Base-by-base conservation (phyloP, 2,888 invertebrate species). In the Stegophylla sp. region DNA sequence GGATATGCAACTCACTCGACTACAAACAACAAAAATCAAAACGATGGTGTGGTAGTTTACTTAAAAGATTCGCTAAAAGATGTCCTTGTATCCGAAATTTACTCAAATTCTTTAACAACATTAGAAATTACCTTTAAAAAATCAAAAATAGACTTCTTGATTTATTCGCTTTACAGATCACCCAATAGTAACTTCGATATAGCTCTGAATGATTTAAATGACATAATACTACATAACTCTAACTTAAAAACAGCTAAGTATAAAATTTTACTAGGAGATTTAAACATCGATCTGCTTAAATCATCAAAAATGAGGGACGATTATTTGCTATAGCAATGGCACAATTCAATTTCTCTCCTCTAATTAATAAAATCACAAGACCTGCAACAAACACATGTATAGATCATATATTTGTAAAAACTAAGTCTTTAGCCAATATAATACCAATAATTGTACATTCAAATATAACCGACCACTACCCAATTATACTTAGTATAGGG, bases 321-420 rank as follows among this genome's bases (percentile, higher is more conserved):
- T 4, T 66, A 66, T 7, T 20, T 66, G n/a, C 20, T 43, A n/a
- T n/a, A 13, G 12, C 7, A 15, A 66, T 66, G 43, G 20, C 64
- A 43, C 43, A 66, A 20, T 66, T 66, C 43, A 13, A 41, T 3
- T 43, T 63, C 28, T 7, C 34, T 28, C 34, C 63, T 17, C 34
- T 63, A 15, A 63, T 41, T 34, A 41, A 63, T n/a, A 63, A 15
- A 28, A 63, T 41, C 28, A 63, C 63, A 2, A 63, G 63, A 41
- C 34, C 63, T 0, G 12, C 34, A 1, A 28, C 41, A 34, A 63
- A 63, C n/a, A 64, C 64, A 15, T 64, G 41, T 64, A 64, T 64
- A 41, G 64, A 41, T 20, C 64, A 41, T 41, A 64, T 64, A 17
- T 64, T 64, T 64, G n/a, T 64, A 41, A 64, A 64, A 64, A 64